Conservation (phyloP, 2,888 invertebrate species). For the Neoitamus cyanurus region DNA sequence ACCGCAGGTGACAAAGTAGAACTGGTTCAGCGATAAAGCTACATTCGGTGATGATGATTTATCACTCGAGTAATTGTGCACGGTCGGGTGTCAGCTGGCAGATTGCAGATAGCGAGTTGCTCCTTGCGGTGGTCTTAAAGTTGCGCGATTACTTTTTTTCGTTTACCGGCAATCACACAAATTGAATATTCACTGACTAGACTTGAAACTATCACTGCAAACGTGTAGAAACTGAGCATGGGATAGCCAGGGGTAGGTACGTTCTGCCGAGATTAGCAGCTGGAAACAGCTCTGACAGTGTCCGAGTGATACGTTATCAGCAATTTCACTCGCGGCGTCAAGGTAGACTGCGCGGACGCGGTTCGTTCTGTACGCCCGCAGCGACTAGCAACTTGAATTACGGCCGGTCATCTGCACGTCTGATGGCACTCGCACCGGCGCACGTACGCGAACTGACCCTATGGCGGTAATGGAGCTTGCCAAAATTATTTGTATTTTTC, state of each 20-base stretch:
- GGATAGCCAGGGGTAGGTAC: not conserved
- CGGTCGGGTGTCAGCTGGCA: not conserved
- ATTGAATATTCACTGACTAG: not conserved
- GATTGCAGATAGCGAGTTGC: not conserved
- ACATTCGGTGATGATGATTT: not conserved
- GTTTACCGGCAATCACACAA: not conserved
- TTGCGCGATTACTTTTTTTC: not conserved
- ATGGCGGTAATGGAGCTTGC: not conserved
- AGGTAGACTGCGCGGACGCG: not conserved
- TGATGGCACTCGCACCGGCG: not conserved
- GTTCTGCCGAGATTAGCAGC: not conserved
- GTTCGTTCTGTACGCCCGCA: not conserved
- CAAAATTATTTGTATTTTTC: constrained; percentile 11
- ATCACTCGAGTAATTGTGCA: not conserved
- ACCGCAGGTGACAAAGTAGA: not conserved
- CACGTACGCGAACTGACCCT: not conserved
- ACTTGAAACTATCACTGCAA: not conserved
- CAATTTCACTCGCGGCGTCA: not conserved
- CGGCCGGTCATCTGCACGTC: not conserved
- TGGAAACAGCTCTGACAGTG: not conserved
- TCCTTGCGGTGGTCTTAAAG: not conserved
- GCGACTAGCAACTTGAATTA: not conserved
- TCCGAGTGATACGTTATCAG: constrained; percentile 18
- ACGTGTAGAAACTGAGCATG: not conserved
- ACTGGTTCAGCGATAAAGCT: not conserved